Percentiles rank a stretch among this genome's conserved stretches.
phyloP scores from a whole-genome alignment of 2,888 invertebrate genomes.

The Ptilodon capucinus region DNA sequence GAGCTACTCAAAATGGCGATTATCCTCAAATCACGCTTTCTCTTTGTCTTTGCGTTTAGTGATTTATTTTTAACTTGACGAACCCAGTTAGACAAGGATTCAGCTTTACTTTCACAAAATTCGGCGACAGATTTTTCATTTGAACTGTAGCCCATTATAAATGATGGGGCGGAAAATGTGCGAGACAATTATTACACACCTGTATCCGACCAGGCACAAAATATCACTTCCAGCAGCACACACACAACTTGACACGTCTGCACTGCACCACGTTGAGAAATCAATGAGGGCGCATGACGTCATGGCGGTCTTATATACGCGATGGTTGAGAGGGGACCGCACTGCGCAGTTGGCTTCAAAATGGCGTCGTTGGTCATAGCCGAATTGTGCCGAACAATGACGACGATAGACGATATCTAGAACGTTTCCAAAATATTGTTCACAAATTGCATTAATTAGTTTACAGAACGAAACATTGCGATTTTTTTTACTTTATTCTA shows the following conservation, averaged over 20 bases:
- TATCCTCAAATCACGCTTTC: slow-evolving; percentile 83
- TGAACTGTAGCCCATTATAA: slow-evolving; percentile 71
- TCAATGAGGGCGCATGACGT: slow-evolving; percentile 63
- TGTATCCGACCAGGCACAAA: slow-evolving; percentile 74
- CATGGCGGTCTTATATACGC: slow-evolving; percentile 59
- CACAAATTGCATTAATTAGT: no score
- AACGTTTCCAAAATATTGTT: not conserved
- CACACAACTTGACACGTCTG: slow-evolving; percentile 62
- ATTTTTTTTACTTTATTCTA: no score
- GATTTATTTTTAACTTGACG: slow-evolving; percentile 85
- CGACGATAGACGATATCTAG: slow-evolving; percentile 25
- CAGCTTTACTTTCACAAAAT: slow-evolving; percentile 81
- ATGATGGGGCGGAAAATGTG: slow-evolving; percentile 54
- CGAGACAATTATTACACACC: slow-evolving; percentile 73
- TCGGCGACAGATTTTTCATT: slow-evolving; percentile 74
- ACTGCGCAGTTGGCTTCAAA: slow-evolving; percentile 66
- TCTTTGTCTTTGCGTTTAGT: slow-evolving; percentile 78
- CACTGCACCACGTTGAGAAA: slow-evolving; percentile 50
- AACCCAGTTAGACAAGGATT: slow-evolving; percentile 85
- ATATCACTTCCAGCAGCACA: slow-evolving; percentile 55
- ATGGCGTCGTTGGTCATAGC: slow-evolving; percentile 51
- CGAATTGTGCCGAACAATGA: slow-evolving; percentile 25
- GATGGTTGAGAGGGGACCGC: slow-evolving; percentile 38
- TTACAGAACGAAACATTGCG: no score
- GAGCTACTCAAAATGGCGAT: slow-evolving; percentile 85